These are phyloP conservation scores for Odontocerum albicorne DNA, from an alignment of 2,888 invertebrate genomes.

Conservation along the genomic window DNA sequence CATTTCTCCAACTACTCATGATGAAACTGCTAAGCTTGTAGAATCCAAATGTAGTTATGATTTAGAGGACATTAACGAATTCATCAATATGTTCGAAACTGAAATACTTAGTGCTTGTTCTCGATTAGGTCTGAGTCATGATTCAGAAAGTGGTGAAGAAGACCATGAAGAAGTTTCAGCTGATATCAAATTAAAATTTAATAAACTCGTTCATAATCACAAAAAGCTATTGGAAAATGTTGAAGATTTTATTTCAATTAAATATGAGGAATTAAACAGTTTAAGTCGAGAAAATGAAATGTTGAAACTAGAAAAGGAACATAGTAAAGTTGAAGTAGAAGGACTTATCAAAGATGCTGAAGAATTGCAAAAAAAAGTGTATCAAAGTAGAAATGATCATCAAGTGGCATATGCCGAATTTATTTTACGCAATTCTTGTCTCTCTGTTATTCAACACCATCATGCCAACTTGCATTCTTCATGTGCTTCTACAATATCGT, in stretches of 20 bases:
- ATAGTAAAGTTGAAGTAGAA: conserved; percentile 20
- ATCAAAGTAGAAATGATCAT: conserved; percentile 23
- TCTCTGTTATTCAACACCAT: conserved; percentile 24
- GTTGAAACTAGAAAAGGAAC: conserved; percentile 27
- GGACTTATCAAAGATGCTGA: conserved; percentile 30
- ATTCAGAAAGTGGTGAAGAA: background rate
- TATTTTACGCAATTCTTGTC: conserved; percentile 21
- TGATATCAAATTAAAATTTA: background rate
- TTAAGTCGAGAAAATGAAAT: conserved; percentile 15
- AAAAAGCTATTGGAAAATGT: background rate
- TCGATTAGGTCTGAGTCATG: background rate
- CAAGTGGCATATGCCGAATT: conserved; percentile 30
- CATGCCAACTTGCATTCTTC: conserved; percentile 23
- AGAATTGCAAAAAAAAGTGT: conserved; percentile 26
- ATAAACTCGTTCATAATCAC: background rate
- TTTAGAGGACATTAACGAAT: too few species aligned
- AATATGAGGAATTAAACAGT: background rate
- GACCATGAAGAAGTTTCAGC: background rate
- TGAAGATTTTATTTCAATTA: background rate
- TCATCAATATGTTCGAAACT: too few species aligned
- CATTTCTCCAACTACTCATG: too few species aligned
- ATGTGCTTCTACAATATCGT: conserved; percentile 17
- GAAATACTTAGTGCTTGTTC: background rate
- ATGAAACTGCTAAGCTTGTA: too few species aligned
- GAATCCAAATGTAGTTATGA: too few species aligned